Conservation (phyloP, 2,888 invertebrate species). For the Xanthorhoe designata region DNA sequence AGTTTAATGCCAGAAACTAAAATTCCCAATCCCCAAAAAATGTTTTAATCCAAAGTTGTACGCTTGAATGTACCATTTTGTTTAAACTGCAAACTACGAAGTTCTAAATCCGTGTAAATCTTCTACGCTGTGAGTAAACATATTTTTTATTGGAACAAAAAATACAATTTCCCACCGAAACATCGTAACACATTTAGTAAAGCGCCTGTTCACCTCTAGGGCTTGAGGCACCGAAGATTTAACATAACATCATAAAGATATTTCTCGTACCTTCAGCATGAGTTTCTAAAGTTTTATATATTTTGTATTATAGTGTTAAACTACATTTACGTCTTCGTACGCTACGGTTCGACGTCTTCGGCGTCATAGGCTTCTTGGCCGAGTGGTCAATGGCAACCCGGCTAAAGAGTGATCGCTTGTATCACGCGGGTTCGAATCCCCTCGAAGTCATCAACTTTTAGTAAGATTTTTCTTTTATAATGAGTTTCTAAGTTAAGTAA, state of each 20-base stretch:
- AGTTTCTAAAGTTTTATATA: too few relatives aligned
- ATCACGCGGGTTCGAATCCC: too few relatives aligned
- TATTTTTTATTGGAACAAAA: slow-evolving; percentile 46
- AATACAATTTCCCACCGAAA: slow-evolving; percentile 48
- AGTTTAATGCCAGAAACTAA: not conserved
- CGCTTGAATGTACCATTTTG: not conserved
- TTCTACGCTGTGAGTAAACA: slow-evolving; percentile 34
- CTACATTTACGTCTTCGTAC: too few relatives aligned
- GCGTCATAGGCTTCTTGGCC: too few relatives aligned
- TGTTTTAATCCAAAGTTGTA: not conserved
- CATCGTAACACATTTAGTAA: slow-evolving; percentile 56
- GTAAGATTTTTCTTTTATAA: too few relatives aligned
- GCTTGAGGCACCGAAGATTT: slow-evolving; percentile 52
- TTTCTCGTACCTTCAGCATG: slow-evolving; percentile 45
- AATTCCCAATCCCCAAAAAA: not conserved
- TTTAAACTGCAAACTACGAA: not conserved
- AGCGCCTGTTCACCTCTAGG: slow-evolving; percentile 53
- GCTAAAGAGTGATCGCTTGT: too few relatives aligned
- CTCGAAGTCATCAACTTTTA: too few relatives aligned
- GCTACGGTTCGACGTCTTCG: too few relatives aligned
- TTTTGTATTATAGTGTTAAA: too few relatives aligned
- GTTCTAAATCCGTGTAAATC: slow-evolving; percentile 14
- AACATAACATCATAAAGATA: slow-evolving; percentile 64
- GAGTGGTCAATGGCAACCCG: too few relatives aligned
- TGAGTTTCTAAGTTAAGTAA: too few relatives aligned